Base-by-base conservation (phyloP, 2,113 vertebrate genomes). In the Petaurus breviceps region DNA sequence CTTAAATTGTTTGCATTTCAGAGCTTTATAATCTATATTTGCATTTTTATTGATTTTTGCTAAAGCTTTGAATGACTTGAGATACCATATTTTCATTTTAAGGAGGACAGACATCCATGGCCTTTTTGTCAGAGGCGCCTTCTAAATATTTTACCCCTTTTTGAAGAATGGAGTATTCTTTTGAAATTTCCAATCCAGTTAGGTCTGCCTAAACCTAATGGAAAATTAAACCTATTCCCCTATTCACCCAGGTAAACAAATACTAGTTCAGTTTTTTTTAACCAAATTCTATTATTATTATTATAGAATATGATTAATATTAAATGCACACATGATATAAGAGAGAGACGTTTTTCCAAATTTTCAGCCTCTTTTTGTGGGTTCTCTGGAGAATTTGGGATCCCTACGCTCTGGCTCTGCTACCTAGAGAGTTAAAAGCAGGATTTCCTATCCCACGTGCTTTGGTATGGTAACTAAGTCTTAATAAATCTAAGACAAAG, bases 401-500 rank as follows among this genome's bases (percentile, higher is more conserved):
- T 94, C 51, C 94, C 84, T 94, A 92, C 93, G 91, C 51, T 89
- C 51, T 93, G 52, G 93, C 24, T 0, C 0, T 95, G 26, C 95
- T 95, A 25, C 51, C 46, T 90, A 97, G 57, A 93, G 90, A 97
- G 95, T 96, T 97, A 96, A 97, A 97, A 98, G 92, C 91, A 97
- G 95, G 55, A 84, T 25, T 54, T 61, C 1, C 96, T 98, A 93
- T 96, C 90, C n/a, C 95, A 53, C 49, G 95, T 6, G 89, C 57
- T 46, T 89, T 95, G 91, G 43, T 96, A 94, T 96, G 97, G 95
- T 96, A 95, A 96, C 97, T 97, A 95, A 96, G 37, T 98, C 96
- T 98, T 93, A 96, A 92, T 97, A 98, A 98, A 97, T 98, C 92
- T 96, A 95, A 98, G 94, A 61, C 92, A 93, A 1, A 94, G 92